Base-by-base conservation (phyloP, 1,140 invertebrate species). In the Leptopilina boulardi region DNA sequence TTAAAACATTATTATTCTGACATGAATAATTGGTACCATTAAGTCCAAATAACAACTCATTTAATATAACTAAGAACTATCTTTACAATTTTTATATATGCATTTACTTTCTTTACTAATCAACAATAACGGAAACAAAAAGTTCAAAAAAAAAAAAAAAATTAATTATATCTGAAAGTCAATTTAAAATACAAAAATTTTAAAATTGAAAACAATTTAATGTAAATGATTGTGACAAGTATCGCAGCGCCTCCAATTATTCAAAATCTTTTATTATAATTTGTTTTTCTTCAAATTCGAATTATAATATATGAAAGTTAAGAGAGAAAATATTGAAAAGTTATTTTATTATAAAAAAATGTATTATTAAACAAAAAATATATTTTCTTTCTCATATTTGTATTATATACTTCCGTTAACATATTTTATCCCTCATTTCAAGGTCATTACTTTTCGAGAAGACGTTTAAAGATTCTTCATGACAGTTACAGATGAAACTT, bases 401-500 rank as follows among this genome's bases (percentile, higher is more conserved):
- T 21, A 59, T 59, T 11, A 3, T 30, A 30, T 30, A 59, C 54
- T 59, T 59, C 23, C 56, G 56, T 9, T 26, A 59, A 13, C 23
- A 59, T 59, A n/a, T n/a, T 6, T 59, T 59, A 5, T 15, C 56
- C 13, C 23, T 21, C 56, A 59, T 59, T n/a, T 26, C 56, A 59
- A 59, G 56, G 56, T 59, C 56, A 26, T 59, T 59, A 59, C 56
- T 59, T 59, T 30, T 59, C 56, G 21, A 59, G 56, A 59, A 59
- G 13, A 59, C 3, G 19, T 56, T 42, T 56, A 56, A 56, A 56
- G 19, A 56, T 56, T 23, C 21, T 23, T 56, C 54, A 26, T 30
- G 56, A 59, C 56, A 59, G 56, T 59, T 59, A 59, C 56, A 59
- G 56, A 59, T 59, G 56, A 11, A 59, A 59, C 56, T 59, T 59